These are phyloP conservation scores for Pachyseris speciosa DNA, from an alignment of 64 coral and sea anemone species.

Conservation along the genomic window DNA sequence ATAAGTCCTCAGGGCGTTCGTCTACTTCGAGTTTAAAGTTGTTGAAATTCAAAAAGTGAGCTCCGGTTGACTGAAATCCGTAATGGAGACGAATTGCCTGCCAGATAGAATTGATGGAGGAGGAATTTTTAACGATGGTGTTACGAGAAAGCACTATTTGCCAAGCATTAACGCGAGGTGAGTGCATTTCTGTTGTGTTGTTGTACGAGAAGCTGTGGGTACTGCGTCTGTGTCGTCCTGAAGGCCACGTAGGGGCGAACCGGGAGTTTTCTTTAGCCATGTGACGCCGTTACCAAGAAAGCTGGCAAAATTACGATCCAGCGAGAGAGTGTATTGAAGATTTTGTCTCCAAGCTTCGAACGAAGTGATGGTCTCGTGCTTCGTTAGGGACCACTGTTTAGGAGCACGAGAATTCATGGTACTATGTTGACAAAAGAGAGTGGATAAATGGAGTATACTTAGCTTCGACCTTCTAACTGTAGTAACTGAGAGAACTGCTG, in stretches of 20 bases:
- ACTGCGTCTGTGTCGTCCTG: neutral
- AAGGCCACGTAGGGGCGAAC: neutral
- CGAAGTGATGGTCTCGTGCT: too few relatives aligned
- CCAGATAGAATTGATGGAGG: neutral
- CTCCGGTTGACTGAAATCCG: conserved; percentile 46
- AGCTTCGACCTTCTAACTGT: too few relatives aligned
- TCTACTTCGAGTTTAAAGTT: conserved; percentile 15
- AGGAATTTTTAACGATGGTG: neutral
- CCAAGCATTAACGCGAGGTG: neutral
- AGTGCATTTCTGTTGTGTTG: conserved; percentile 37
- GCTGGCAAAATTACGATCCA: neutral
- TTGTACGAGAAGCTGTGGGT: conserved; percentile 5
- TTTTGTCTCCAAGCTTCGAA: conserved; percentile 56
- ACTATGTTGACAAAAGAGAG: too few relatives aligned
- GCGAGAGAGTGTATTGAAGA: conserved; percentile 45
- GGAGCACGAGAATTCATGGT: neutral
- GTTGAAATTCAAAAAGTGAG: conserved; percentile 20
- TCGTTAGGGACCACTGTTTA: conserved; percentile 49
- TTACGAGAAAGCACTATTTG: neutral
- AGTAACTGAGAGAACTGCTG: too few relatives aligned
- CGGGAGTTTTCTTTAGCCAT: conserved; percentile 5
- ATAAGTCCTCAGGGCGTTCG: conserved; percentile 49
- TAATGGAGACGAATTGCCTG: neutral
- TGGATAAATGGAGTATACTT: too few relatives aligned
- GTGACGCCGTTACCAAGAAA: conserved; percentile 7